Conservation (phyloP, 1,140 invertebrate species). For the Phthorimaea operculella region DNA sequence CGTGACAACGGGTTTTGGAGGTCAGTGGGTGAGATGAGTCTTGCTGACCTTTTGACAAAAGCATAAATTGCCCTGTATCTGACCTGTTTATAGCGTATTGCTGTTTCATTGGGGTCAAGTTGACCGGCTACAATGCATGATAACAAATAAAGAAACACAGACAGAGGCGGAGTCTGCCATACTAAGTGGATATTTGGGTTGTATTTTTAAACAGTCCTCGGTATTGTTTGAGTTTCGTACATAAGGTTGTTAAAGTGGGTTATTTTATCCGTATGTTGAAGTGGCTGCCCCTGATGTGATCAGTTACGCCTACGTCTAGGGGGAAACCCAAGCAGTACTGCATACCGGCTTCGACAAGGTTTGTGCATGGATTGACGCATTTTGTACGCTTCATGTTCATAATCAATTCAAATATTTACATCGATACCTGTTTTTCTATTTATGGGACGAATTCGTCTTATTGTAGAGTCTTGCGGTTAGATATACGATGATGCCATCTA, state of each 20-base stretch:
- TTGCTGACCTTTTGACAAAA: neutral
- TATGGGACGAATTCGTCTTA: too few relatives aligned
- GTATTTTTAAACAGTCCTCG: neutral
- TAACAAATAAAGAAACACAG: too few relatives aligned
- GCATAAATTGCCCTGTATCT: neutral
- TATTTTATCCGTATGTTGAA: neutral
- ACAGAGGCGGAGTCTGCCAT: neutral
- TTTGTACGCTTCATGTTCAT: too few relatives aligned
- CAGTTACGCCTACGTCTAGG: neutral
- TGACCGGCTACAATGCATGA: neutral
- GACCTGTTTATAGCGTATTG: neutral
- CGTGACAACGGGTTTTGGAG: neutral
- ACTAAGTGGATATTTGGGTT: neutral
- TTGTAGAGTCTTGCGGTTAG: too few relatives aligned
- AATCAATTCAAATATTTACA: too few relatives aligned
- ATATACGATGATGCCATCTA: too few relatives aligned
- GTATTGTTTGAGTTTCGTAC: neutral
- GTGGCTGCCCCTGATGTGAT: neutral
- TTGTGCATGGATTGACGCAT: too few relatives aligned
- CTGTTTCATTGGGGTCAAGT: neutral
- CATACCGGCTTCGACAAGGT: too few relatives aligned
- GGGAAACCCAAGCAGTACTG: neutral
- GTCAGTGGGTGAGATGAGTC: constrained; percentile 1
- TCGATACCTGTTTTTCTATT: too few relatives aligned
- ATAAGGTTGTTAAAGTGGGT: neutral